Conservation (phyloP, 2,113 vertebrate species). For the Cyanocitta stelleri region DNA sequence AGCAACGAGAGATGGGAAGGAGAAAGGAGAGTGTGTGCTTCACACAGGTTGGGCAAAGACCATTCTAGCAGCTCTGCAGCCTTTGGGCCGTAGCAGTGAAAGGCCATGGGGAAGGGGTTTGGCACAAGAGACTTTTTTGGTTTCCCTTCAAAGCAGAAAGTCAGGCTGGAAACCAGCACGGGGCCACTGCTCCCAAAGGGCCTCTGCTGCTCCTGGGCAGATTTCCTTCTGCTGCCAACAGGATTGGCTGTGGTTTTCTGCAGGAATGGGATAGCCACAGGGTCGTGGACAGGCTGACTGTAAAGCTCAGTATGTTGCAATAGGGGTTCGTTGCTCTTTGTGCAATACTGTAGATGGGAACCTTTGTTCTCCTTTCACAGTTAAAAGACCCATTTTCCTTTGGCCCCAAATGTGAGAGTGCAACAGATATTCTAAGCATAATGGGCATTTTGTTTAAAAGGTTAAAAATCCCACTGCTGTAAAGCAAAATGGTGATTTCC, state of each 20-base stretch:
- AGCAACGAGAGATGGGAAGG: rapidly evolving
- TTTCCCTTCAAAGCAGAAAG: background rate
- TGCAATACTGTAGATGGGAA: background rate
- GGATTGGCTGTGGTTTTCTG: background rate
- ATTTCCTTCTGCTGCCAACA: background rate
- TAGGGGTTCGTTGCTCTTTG: rapidly evolving
- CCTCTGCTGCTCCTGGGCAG: background rate
- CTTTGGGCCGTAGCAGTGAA: background rate
- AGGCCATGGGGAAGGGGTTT: background rate
- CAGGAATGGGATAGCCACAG: background rate
- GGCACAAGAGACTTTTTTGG: background rate
- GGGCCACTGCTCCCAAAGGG: background rate
- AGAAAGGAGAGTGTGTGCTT: background rate
- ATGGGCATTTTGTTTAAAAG: background rate
- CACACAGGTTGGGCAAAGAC: rapidly evolving
- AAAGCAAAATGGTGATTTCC: background rate
- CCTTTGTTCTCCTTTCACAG: background rate
- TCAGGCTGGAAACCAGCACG: rapidly evolving
- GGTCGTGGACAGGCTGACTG: background rate
- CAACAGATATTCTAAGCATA: background rate
- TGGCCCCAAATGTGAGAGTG: background rate
- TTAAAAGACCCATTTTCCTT: background rate
- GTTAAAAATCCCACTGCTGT: background rate
- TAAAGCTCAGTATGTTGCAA: background rate
- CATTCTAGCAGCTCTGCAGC: background rate